Conservation (phyloP, 2,113 vertebrate species). For the Archocentrus centrarchus region DNA sequence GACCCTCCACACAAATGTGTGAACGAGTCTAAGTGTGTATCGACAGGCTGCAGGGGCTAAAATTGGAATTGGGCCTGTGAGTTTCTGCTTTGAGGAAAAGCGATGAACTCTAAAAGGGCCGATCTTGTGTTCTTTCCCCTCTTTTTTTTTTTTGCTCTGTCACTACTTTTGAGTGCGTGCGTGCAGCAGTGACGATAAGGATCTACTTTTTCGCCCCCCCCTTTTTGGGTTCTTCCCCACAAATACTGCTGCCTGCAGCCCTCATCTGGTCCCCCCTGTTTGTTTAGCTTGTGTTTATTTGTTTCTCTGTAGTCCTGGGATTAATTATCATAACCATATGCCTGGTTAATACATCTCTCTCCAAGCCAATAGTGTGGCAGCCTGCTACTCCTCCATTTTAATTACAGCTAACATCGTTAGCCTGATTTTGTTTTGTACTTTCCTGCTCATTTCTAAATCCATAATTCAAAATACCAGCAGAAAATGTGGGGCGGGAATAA, state of each 20-base stretch:
- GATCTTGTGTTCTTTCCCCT: constrained; percentile 12
- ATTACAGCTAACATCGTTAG: constrained; percentile 72
- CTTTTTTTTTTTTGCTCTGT: constrained; percentile 21
- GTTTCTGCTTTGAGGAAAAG: constrained; percentile 29
- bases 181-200: constrained; percentile 57
- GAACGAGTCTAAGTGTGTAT: background rate
- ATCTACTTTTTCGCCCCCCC: constrained; percentile 37
- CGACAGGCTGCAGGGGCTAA: background rate
- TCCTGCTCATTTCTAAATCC: constrained; percentile 45
- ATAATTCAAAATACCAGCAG: constrained; percentile 41
- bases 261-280: constrained; percentile 73
- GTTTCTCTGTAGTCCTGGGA: constrained; percentile 79
- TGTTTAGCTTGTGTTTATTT: constrained; percentile 77
- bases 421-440: constrained; percentile 56
- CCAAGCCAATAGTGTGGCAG: constrained; percentile 63
- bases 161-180: background rate
- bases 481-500: constrained; percentile 51
- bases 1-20: background rate
- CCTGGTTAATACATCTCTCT: constrained; percentile 72
- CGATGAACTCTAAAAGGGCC: constrained; percentile 12
- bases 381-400: constrained; percentile 66
- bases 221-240: constrained; percentile 54
- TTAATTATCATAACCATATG: constrained; percentile 83
- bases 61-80: background rate
- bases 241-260: constrained; percentile 66